Evolutionary conservation across 2,113 vertebrate genomes (phyloP).

Genomic region (Phylloscopus trochiloides): DNA sequence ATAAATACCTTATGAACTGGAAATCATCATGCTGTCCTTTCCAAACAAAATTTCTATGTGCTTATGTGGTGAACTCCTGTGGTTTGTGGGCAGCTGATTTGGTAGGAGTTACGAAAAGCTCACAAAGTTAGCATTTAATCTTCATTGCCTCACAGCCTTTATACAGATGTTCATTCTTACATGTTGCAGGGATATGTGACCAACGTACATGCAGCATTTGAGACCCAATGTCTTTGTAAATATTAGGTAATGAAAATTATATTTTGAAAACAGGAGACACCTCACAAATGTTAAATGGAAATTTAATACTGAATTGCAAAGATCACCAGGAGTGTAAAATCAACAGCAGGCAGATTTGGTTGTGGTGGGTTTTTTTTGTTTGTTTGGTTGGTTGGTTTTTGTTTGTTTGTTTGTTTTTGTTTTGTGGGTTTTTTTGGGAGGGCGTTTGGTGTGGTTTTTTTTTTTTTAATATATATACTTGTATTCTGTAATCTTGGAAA

Average conservation of each 20-base stretch:
- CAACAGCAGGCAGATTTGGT: neutral
- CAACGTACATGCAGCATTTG: neutral
- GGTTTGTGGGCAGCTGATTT: slow-evolving; percentile 57
- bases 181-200: neutral
- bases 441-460: neutral
- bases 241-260: neutral
- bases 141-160: neutral
- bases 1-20: slow-evolving; percentile 55
- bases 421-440: no score
- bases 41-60: slow-evolving; percentile 52
- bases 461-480: neutral
- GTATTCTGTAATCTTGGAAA: neutral
- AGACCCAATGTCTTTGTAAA: neutral
- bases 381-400: no score
- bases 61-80: slow-evolving; percentile 53
- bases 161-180: neutral
- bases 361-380: no score
- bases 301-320: neutral
- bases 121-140: slow-evolving; percentile 39
- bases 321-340: neutral
- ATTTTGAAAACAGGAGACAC: neutral
- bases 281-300: neutral
- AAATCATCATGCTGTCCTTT: slow-evolving; percentile 51
- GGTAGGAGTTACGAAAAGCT: slow-evolving; percentile 25
- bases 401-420: no score